Conservation (phyloP, 2,113 vertebrate genomes). For the Entomyzon cyanotis region DNA sequence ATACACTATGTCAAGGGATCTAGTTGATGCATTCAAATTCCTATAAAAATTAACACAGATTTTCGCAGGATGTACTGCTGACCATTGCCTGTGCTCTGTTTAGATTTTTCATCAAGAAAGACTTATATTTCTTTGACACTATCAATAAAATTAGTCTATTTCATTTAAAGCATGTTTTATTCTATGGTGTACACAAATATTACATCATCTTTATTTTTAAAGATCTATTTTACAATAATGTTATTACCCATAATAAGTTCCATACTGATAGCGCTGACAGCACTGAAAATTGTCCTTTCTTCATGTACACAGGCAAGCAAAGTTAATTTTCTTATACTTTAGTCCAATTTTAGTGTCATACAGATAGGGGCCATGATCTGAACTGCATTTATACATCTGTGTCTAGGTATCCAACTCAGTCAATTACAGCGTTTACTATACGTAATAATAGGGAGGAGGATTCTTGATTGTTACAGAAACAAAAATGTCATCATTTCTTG, state of each 20-base stretch:
- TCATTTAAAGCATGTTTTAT: conserved; percentile 14
- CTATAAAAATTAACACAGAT: background rate
- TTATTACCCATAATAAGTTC: conserved; percentile 29
- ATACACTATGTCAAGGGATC: background rate
- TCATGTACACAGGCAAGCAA: background rate
- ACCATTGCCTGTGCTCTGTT: background rate
- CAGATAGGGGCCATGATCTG: background rate
- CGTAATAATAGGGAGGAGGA: background rate
- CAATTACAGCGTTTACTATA: background rate
- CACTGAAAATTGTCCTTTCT: background rate
- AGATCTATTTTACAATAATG: background rate
- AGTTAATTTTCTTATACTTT: background rate
- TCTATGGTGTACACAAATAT: background rate
- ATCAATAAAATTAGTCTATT: conserved; percentile 6
- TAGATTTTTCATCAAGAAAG: background rate
- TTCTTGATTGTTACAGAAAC: background rate
- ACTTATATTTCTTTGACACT: background rate
- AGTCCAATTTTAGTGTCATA: background rate
- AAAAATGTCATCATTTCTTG: background rate
- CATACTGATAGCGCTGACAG: background rate
- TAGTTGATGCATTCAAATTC: background rate
- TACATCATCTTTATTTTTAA: conserved; percentile 45
- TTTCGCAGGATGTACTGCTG: background rate
- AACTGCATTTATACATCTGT: background rate
- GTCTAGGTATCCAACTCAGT: background rate